A percentile compares a stretch with the other conserved stretches of the same genome.
These are phyloP conservation scores for Drosophila demipolita DNA, from an alignment of 2,888 invertebrate species.

Conservation along the genomic window DNA sequence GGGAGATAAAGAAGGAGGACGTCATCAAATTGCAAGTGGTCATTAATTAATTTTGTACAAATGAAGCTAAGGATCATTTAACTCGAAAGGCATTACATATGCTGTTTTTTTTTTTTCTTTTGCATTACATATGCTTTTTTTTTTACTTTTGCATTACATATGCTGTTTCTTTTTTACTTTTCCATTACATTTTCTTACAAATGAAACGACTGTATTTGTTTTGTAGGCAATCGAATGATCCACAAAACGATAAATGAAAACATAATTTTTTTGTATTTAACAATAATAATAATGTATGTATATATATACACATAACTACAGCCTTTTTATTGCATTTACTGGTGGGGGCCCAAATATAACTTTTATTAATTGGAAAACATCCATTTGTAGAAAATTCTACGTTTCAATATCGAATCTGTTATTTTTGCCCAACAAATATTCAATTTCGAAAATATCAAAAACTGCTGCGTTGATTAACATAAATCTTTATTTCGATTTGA, in stretches of 20 bases:
- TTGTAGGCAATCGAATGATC: conserved; percentile 6
- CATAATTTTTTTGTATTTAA: conserved; percentile 36
- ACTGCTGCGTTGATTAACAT: not conserved
- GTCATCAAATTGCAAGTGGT: not conserved
- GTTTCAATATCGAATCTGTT: not conserved
- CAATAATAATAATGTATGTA: conserved; percentile 44
- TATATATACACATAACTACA: conserved; percentile 42
- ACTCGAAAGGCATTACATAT: conserved; percentile 9
- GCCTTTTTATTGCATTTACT: conserved; percentile 1
- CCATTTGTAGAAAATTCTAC: not conserved
- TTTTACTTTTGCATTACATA: not conserved
- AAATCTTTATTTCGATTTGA: not conserved
- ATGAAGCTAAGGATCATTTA: not conserved
- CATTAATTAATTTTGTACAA: conserved; percentile 2
- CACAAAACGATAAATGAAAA: conserved; percentile 23
- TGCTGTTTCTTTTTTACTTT: not conserved
- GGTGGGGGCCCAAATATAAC: not conserved
- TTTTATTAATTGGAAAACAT: not conserved
- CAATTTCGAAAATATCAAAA: not conserved
- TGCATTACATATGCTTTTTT: not conserved
- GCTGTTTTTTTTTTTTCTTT: not conserved
- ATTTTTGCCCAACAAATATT: not conserved
- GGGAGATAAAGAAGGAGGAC: not conserved
- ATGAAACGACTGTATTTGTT: conserved; percentile 24
- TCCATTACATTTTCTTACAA: conserved; percentile 10